A percentile compares a stretch with the other conserved stretches of the same genome.
phyloP scores from a whole-genome alignment of 2,113 vertebrate genomes.

The Phyllostomus discolor region DNA sequence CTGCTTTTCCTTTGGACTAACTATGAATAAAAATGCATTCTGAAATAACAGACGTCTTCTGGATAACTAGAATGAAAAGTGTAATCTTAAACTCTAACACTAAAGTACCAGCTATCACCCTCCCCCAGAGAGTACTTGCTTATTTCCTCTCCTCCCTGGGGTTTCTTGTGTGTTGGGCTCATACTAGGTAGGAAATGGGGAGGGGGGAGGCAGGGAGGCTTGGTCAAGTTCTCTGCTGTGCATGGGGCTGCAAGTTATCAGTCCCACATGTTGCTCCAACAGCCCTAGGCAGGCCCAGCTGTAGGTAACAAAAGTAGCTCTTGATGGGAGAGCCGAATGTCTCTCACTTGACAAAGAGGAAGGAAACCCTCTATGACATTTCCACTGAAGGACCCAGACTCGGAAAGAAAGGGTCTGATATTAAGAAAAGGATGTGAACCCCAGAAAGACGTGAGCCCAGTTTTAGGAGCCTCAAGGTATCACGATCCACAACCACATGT shows the following conservation, averaged over 20 bases:
- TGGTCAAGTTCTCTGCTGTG: not conserved
- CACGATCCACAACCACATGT: not conserved
- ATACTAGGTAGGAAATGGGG: too few relatives aligned
- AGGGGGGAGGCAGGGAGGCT: fast-evolving
- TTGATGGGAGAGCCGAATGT: not conserved
- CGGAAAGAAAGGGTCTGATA: not conserved
- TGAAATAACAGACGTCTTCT: not conserved
- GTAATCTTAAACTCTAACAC: not conserved
- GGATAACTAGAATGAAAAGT: not conserved
- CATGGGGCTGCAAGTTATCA: not conserved
- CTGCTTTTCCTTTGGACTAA: not conserved
- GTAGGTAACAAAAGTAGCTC: not conserved
- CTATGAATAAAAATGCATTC: not conserved
- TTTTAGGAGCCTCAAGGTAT: not conserved
- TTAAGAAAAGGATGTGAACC: not conserved
- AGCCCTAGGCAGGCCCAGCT: too few relatives aligned
- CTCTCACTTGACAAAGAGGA: not conserved
- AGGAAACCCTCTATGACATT: not conserved
- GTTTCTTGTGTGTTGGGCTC: not conserved
- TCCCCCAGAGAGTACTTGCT: not conserved
- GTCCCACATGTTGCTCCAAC: too few relatives aligned
- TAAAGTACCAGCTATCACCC: not conserved
- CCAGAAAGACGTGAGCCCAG: not conserved
- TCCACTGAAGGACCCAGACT: not conserved
- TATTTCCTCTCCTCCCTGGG: not conserved